Evolutionary conservation across 2,797 vertebrate genomes (phyloP).

Genomic region (Neosilurus hyrtlii): DNA sequence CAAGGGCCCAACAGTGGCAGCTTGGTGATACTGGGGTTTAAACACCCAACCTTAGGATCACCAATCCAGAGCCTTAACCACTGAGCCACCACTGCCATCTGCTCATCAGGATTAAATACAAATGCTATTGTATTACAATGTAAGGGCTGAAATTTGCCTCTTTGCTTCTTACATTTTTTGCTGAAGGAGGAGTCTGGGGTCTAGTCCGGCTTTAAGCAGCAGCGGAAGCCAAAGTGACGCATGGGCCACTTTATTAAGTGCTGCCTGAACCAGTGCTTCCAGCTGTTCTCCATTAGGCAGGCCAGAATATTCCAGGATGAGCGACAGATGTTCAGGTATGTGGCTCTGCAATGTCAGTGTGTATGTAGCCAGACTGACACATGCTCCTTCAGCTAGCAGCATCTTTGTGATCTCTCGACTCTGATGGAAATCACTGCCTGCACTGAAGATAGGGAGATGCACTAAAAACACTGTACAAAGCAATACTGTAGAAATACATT

Average conservation of each 20-base stretch:
- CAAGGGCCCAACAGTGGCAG: no score
- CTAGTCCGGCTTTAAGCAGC: slow-evolving; percentile 68
- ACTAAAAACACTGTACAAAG: neutral
- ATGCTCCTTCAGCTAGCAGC: slow-evolving; percentile 65
- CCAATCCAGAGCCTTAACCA: no score
- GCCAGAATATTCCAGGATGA: slow-evolving; percentile 64
- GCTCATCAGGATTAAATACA: slow-evolving; percentile 13
- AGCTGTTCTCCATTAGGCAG: slow-evolving; percentile 54
- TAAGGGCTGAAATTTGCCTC: no score
- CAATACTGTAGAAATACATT: neutral
- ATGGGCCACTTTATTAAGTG: slow-evolving; percentile 45
- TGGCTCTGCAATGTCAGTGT: slow-evolving; percentile 49
- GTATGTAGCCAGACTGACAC: slow-evolving; percentile 54
- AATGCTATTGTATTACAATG: neutral
- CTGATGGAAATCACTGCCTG: slow-evolving; percentile 35
- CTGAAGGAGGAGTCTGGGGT: slow-evolving; percentile 66
- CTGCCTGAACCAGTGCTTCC: slow-evolving; percentile 57
- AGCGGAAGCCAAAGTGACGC: slow-evolving; percentile 69
- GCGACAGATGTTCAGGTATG: slow-evolving; percentile 59
- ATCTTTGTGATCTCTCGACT: slow-evolving; percentile 56
- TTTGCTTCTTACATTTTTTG: slow-evolving; percentile 60
- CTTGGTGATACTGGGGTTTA: no score
- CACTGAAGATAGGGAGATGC: slow-evolving; percentile 38
- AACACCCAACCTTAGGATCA: no score
- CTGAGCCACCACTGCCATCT: no score